A percentile compares a stretch with the other conserved stretches of the same genome.
Conservation (phyloP, 2,888 invertebrate genomes). For the Rotaria socialis region DNA sequence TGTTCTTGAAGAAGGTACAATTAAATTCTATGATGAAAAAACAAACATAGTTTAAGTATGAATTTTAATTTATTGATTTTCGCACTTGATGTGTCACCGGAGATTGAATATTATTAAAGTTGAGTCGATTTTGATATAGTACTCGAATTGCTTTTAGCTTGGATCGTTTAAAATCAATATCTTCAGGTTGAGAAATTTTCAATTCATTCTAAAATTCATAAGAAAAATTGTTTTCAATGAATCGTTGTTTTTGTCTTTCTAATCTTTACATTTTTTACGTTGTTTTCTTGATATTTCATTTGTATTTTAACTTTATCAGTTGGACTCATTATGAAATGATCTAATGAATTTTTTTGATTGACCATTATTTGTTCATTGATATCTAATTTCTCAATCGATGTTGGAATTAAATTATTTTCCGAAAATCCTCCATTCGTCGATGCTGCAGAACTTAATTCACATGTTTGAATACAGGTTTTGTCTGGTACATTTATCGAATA, state of each 20-base stretch:
- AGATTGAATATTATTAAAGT: background rate
- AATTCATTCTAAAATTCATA: background rate
- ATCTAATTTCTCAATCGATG: background rate
- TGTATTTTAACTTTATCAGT: conserved; percentile 21
- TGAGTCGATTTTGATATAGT: background rate
- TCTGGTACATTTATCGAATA: background rate
- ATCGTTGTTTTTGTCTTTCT: too few relatives aligned
- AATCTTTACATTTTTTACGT: background rate
- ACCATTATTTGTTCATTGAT: background rate
- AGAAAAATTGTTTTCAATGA: too few relatives aligned
- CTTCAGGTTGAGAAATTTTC: conserved; percentile 23
- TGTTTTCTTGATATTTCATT: conserved; percentile 13
- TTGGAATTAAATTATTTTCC: background rate
- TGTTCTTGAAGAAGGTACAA: background rate
- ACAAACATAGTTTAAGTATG: too few relatives aligned
- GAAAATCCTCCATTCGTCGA: background rate
- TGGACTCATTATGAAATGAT: conserved; percentile 31
- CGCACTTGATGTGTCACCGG: background rate
- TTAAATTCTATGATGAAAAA: background rate
- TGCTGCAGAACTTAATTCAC: background rate
- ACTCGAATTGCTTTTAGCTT: background rate
- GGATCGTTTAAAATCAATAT: conserved; percentile 32
- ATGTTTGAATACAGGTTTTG: background rate
- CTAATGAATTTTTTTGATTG: background rate
- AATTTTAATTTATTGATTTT: too few relatives aligned